phyloP scores from a whole-genome alignment of 2,797 vertebrate genomes.

The Hoplostethus mediterraneus region DNA sequence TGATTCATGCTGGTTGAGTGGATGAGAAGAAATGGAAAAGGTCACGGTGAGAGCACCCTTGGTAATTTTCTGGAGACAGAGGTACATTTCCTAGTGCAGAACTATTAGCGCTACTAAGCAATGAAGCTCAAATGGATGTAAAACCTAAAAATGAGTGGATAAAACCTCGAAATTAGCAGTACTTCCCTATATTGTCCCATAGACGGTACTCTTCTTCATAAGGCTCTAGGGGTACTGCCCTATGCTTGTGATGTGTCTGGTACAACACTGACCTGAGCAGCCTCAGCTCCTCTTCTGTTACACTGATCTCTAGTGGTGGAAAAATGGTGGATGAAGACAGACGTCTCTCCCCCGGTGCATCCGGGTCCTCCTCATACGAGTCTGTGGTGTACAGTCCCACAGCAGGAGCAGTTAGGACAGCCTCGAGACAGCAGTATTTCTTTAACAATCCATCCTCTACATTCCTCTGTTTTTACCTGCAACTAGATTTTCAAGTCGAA shows the following conservation, averaged over 20 bases:
- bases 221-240: too few species aligned
- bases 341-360: slow-evolving; percentile 84
- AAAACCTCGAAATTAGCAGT: too few species aligned
- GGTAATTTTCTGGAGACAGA: too few species aligned
- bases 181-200: too few species aligned
- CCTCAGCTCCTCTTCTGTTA: slow-evolving; percentile 92
- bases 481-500: slow-evolving; percentile 94
- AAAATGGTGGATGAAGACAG: slow-evolving; percentile 89
- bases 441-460: not conserved
- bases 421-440: not conserved
- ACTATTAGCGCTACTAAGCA: too few species aligned
- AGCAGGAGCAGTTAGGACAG: slow-evolving; percentile 12
- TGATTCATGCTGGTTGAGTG: not conserved
- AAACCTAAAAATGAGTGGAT: too few species aligned
- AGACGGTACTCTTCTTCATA: not conserved
- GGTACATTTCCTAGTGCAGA: too few species aligned
- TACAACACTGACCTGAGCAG: slow-evolving; percentile 87
- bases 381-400: slow-evolving; percentile 79
- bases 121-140: too few species aligned
- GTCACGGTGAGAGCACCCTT: too few species aligned
- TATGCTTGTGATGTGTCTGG: not conserved
- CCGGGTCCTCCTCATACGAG: slow-evolving; percentile 90
- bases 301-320: slow-evolving; percentile 90
- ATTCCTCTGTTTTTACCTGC: slow-evolving; percentile 81
- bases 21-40: slow-evolving; percentile 1